These are phyloP conservation scores for Netelia inedita DNA, from an alignment of 2,888 invertebrate genomes.

Conservation along the genomic window DNA sequence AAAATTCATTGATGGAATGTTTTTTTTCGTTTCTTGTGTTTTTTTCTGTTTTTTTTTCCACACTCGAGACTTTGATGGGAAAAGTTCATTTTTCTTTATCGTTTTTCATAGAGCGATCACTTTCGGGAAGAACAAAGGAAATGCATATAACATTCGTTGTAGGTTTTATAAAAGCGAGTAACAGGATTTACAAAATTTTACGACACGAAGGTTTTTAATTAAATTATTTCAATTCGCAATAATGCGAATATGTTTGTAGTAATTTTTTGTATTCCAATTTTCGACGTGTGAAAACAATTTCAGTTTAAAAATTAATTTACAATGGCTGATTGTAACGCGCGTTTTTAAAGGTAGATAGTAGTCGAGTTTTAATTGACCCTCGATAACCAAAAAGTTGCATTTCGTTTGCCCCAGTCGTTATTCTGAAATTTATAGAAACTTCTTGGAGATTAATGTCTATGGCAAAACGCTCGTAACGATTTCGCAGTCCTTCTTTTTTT, in stretches of 20 bases:
- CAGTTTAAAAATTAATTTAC: no score
- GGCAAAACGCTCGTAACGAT: conserved; percentile 24
- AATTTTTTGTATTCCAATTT: no score
- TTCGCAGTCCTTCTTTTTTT: conserved; percentile 11
- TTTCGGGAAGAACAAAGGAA: neutral
- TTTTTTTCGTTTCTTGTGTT: neutral
- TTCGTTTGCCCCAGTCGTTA: neutral
- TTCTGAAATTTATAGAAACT: neutral
- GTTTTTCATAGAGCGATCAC: conserved; percentile 10
- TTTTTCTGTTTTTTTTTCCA: conserved; percentile 24
- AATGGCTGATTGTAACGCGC: neutral
- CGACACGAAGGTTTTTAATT: neutral
- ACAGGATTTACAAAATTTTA: neutral
- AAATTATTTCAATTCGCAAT: neutral
- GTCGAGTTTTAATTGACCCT: neutral
- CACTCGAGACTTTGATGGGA: neutral
- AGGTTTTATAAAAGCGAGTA: no score
- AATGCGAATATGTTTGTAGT: no score
- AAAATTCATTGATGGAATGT: neutral
- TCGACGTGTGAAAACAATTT: no score
- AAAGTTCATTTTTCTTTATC: neutral
- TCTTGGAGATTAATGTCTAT: conserved; percentile 1
- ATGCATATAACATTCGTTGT: neutral
- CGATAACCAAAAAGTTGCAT: neutral
- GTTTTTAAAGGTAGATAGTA: neutral